Conservation (phyloP, 2,797 vertebrate species). For the Sebastes cheni region DNA sequence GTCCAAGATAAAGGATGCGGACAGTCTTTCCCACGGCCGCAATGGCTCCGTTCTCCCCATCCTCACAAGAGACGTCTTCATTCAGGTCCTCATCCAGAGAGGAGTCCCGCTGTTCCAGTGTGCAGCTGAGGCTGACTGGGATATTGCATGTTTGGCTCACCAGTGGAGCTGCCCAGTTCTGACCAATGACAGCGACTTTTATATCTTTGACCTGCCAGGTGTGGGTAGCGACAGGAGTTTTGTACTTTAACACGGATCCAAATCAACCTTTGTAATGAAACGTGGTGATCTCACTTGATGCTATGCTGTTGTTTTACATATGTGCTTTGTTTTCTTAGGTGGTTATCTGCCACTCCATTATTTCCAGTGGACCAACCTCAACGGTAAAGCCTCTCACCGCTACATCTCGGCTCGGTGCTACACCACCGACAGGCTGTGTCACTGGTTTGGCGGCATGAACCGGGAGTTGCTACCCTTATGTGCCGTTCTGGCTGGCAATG, state of each 20-base stretch:
- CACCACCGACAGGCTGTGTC: constrained; percentile 82
- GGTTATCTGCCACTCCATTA: constrained; percentile 88
- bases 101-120: constrained; percentile 89
- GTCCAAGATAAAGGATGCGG: constrained; percentile 86
- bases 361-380: constrained; percentile 89
- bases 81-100: constrained; percentile 85
- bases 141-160: constrained; percentile 91
- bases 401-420: constrained; percentile 87
- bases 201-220: constrained; percentile 89
- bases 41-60: constrained; percentile 86
- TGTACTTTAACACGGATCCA: neutral
- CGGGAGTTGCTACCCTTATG: constrained; percentile 88
- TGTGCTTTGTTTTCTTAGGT: constrained; percentile 53
- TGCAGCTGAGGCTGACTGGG: constrained; percentile 91
- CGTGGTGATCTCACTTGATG: neutral
- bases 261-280: neutral
- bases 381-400: constrained; percentile 60
- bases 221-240: constrained; percentile 43
- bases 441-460: constrained; percentile 82
- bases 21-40: constrained; percentile 77
- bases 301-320: neutral
- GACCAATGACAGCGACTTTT: constrained; percentile 95
- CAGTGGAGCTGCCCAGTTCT: constrained; percentile 93
- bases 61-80: constrained; percentile 86
- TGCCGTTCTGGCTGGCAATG: constrained; percentile 90